phyloP scores from a whole-genome alignment of 53 echinoderm and acorn worm species.

The Actinopyga echinites region DNA sequence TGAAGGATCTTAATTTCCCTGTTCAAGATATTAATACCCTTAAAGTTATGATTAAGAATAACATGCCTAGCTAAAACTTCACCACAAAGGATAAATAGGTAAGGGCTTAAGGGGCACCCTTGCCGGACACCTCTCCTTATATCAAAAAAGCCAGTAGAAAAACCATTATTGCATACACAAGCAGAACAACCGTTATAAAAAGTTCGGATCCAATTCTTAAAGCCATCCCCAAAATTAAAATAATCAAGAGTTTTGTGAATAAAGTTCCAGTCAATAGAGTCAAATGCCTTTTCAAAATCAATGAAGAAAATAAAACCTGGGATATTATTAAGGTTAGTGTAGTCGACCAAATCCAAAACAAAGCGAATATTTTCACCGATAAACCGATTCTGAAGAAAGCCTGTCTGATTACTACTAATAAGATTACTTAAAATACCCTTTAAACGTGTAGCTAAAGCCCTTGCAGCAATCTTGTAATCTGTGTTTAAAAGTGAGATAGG shows the following conservation, averaged over 20 bases:
- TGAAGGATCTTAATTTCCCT: too few relatives aligned
- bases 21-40: too few relatives aligned
- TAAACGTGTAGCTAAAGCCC: neutral
- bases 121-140: too few relatives aligned
- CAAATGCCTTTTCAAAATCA: slow-evolving; percentile 56
- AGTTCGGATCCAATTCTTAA: slow-evolving; percentile 10
- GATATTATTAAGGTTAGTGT: neutral
- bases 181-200: too few relatives aligned
- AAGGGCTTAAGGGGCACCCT: too few relatives aligned
- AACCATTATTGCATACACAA: too few relatives aligned
- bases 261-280: slow-evolving; percentile 32
- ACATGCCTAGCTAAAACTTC: too few relatives aligned
- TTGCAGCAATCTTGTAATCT: neutral
- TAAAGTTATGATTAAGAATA: too few relatives aligned
- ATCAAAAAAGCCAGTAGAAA: too few relatives aligned
- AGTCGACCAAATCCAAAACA: slow-evolving; percentile 29
- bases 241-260: slow-evolving; percentile 25
- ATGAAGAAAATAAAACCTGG: slow-evolving; percentile 37
- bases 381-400: neutral
- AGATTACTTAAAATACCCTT: neutral
- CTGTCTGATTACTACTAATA: neutral
- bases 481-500: neutral
- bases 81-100: too few relatives aligned
- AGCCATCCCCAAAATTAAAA: slow-evolving; percentile 33
- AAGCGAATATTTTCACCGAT: slow-evolving; percentile 40